phyloP scores from a whole-genome alignment of 2,113 vertebrate species.

The Hystrix cristata region DNA sequence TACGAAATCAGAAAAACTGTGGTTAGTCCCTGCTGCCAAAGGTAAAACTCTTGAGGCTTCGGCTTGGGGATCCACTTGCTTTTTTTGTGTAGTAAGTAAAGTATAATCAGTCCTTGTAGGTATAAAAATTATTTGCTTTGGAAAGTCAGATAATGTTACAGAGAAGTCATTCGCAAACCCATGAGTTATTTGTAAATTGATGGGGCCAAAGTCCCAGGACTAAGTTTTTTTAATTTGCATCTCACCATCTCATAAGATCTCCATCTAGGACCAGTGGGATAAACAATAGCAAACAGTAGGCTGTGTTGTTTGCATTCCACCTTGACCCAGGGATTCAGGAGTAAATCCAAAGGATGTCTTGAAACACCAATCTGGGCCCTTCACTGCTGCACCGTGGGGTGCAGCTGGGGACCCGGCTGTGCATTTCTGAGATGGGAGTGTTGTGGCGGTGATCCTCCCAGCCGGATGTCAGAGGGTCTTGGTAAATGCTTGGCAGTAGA shows the following conservation, averaged over 20 bases:
- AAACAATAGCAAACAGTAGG: background rate
- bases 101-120: conserved; percentile 64
- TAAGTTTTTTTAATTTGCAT: conserved; percentile 39
- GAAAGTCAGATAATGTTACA: conserved; percentile 61
- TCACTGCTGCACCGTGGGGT: too few relatives aligned
- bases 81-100: background rate
- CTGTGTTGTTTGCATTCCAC: background rate
- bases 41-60: background rate
- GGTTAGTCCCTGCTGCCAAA: background rate
- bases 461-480: background rate
- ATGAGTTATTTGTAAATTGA: conserved; percentile 30
- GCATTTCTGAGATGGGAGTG: too few relatives aligned
- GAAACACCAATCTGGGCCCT: too few relatives aligned
- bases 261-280: background rate
- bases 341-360: background rate
- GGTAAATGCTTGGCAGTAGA: background rate
- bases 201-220: background rate
- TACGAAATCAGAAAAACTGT: background rate
- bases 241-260: conserved; percentile 15
- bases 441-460: too few relatives aligned
- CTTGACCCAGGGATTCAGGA: background rate
- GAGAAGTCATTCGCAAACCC: conserved; percentile 49
- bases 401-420: too few relatives aligned
- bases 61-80: conserved; percentile 31
- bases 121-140: conserved; percentile 39